Percentiles rank a stretch among this genome's conserved stretches.
These are phyloP conservation scores for Channallabes apus DNA, from an alignment of 2,797 vertebrate species.

Conservation along the genomic window DNA sequence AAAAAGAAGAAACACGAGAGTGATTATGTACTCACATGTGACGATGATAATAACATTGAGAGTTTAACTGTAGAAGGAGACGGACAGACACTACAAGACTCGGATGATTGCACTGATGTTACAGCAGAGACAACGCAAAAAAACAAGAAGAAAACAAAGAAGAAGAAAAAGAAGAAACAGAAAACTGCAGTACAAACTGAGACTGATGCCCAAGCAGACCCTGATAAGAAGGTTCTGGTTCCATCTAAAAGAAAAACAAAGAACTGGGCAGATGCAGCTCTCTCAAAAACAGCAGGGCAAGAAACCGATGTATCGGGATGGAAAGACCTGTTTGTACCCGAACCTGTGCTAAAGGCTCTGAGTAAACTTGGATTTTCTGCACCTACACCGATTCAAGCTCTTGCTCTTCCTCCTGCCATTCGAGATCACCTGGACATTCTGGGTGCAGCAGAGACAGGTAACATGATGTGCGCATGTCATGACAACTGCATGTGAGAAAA, in stretches of 20 bases:
- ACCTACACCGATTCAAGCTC: conserved; percentile 91
- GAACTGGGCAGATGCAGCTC: conserved; percentile 82
- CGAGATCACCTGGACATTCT: conserved; percentile 91
- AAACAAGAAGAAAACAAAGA: conserved; percentile 32
- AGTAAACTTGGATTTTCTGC: conserved; percentile 86
- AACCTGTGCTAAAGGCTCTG: conserved; percentile 82
- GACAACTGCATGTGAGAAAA: background rate
- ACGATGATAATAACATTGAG: background rate
- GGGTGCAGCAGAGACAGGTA: conserved; percentile 96
- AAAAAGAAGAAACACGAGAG: conserved; percentile 56
- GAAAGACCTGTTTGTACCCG: conserved; percentile 88
- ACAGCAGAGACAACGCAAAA: conserved; percentile 9
- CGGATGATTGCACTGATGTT: conserved; percentile 5
- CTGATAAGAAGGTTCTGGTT: background rate
- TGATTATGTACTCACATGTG: conserved; percentile 30
- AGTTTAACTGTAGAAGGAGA: background rate
- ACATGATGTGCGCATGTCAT: conserved; percentile 24
- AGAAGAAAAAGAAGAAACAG: conserved; percentile 28
- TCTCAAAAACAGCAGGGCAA: conserved; percentile 62
- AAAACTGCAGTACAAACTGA: conserved; percentile 10
- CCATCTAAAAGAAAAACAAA: conserved; percentile 73
- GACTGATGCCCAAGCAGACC: conserved; percentile 30
- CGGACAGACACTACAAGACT: background rate
- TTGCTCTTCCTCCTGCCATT: conserved; percentile 88
- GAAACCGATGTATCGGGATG: conserved; percentile 83